Percentiles rank a stretch among this genome's conserved stretches.
These are phyloP conservation scores for Eolophus roseicapilla DNA, from an alignment of 2,113 vertebrate genomes.

Conservation along the genomic window DNA sequence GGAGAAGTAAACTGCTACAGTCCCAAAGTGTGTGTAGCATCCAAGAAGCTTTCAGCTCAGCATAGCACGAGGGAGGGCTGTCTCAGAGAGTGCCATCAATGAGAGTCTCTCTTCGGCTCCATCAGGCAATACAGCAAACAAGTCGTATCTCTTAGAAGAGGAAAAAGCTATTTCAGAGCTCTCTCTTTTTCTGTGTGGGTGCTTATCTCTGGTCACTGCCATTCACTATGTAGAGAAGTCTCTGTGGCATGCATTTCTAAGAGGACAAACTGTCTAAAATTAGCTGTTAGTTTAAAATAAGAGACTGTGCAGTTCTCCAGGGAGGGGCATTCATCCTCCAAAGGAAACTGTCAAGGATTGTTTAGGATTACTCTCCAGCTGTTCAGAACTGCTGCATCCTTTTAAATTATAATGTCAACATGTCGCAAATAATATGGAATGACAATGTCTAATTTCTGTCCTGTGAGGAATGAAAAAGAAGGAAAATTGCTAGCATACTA, in stretches of 20 bases:
- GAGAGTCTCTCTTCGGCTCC: background rate
- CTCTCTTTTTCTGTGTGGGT: constrained; percentile 54
- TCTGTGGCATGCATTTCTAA: constrained; percentile 57
- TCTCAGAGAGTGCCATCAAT: background rate
- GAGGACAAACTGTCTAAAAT: constrained; percentile 66
- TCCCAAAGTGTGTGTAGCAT: background rate
- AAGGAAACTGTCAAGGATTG: constrained; percentile 69
- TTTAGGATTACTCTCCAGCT: constrained; percentile 71
- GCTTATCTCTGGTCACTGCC: constrained; percentile 68
- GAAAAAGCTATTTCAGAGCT: constrained; percentile 37
- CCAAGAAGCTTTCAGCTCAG: background rate
- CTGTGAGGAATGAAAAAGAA: constrained; percentile 62
- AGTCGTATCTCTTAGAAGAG: constrained; percentile 45
- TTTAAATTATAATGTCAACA: constrained; percentile 70
- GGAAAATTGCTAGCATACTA: constrained; percentile 42
- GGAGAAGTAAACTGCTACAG: background rate
- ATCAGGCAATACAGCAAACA: constrained; percentile 16
- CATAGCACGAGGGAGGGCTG: background rate
- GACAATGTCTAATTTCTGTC: constrained; percentile 68
- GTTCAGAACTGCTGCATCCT: constrained; percentile 67
- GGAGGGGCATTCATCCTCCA: constrained; percentile 63
- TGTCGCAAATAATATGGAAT: constrained; percentile 56
- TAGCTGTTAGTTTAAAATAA: constrained; percentile 65
- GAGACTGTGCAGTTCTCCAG: constrained; percentile 52
- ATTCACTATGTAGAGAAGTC: constrained; percentile 50